Conservation (phyloP, 2,888 invertebrate species). For the Drosophila borealis region DNA sequence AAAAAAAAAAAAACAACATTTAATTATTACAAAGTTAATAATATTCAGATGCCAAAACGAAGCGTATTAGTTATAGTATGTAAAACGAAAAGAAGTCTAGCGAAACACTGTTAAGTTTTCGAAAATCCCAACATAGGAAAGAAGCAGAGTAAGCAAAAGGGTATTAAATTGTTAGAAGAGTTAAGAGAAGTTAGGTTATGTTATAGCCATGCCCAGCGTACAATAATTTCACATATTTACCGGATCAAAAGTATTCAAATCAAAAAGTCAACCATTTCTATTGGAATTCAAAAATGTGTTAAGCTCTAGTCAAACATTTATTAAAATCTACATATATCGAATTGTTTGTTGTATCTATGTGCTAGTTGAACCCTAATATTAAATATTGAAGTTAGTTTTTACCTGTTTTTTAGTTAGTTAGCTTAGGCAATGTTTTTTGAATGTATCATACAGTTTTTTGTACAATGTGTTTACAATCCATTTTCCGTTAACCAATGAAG, state of each 20-base stretch:
- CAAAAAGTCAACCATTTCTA: constrained; percentile 51
- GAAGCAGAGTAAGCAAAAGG: constrained; percentile 7
- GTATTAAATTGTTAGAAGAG: constrained; percentile 62
- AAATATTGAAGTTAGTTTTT: constrained; percentile 28
- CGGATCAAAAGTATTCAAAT: constrained; percentile 70
- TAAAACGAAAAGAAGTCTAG: constrained; percentile 34
- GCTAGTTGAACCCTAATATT: constrained; percentile 14
- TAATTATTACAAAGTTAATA: too few species aligned
- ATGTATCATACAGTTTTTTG: constrained; percentile 34
- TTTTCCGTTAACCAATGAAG: constrained; percentile 20
- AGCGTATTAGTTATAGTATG: constrained; percentile 14
- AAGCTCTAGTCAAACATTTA: constrained; percentile 30
- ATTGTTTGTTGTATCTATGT: constrained; percentile 31
- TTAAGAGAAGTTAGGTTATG: constrained; percentile 28
- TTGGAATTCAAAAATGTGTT: constrained; percentile 40
- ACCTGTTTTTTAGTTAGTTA: constrained; percentile 53
- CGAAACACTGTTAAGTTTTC: constrained; percentile 70
- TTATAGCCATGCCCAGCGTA: constrained; percentile 46
- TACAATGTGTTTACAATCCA: constrained; percentile 37
- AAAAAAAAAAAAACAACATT: constrained; percentile 15
- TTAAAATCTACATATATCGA: constrained; percentile 36
- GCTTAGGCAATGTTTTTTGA: constrained; percentile 41
- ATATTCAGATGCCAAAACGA: constrained; percentile 26
- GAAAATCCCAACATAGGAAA: constrained; percentile 26
- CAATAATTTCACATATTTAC: constrained; percentile 68